Base-by-base conservation (phyloP, 2,888 invertebrate species). In the Cephus pulcher region DNA sequence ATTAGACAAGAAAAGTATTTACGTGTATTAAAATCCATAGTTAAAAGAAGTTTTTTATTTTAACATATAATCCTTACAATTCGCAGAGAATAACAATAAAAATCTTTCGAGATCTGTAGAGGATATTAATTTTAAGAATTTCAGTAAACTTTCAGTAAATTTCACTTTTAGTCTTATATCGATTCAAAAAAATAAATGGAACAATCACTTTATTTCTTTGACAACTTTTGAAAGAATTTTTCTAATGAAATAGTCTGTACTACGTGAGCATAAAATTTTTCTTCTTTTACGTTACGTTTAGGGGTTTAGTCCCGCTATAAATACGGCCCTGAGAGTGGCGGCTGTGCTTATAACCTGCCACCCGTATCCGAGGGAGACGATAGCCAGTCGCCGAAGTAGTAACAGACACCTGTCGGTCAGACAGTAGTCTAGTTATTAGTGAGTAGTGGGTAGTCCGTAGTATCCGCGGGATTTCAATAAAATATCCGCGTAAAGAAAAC, bases 381-480 rank as follows among this genome's bases (percentile, higher is more conserved):
- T 75, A 68, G 76, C 76, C 75, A 79, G 76, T 75, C 77, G 76
- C 70, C 80, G 82, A 82, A 79, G 79, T 84, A 82, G 80, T 80
- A 82, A 82, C 84, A 79, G 83, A 82, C 84, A 84, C 84, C 84
- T 83, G 84, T 84, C 84, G 84, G 82, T 83, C 80, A 78, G 81
- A 78, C 81, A 75, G 79, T 82, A 80, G 81, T 80, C 80, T 80
- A 80, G 82, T 76, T 81, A 77, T 81, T 71, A 79, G 80, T 79
- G 81, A 74, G 74, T 74, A 74, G 74, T 74, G 74, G 15, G 34
- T 34, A 34, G 74, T 74, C 35, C 23, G 23, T 30, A 34, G 35
- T 30, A 33, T 71, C 32, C 71, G 34, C 11, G 71, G 11, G 3
- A 34, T 71, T 71, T 71, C 12, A 56, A 23, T 56, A 56, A 23